Conservation (phyloP, 2,113 vertebrate genomes). For the Mustela lutreola region DNA sequence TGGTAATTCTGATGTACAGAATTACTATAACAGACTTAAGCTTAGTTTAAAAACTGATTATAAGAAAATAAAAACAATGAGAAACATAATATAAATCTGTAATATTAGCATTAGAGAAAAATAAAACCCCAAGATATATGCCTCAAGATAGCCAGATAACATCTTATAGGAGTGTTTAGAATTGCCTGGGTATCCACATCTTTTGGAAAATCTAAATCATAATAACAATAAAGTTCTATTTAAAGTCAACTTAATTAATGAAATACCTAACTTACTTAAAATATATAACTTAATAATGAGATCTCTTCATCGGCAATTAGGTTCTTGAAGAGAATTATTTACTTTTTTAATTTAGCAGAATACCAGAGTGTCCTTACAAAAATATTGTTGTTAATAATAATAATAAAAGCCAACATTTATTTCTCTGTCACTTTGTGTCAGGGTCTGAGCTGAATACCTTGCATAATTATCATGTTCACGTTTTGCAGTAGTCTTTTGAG, state of each 20-base stretch:
- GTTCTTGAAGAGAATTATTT: constrained; percentile 42
- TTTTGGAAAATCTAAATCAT: constrained; percentile 39
- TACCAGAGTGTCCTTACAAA: neutral
- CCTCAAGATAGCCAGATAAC: neutral
- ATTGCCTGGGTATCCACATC: neutral
- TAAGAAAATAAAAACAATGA: constrained; percentile 36
- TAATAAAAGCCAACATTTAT: neutral
- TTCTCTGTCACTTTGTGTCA: neutral
- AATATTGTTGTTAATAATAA: neutral
- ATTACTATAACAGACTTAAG: neutral
- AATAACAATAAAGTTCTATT: neutral
- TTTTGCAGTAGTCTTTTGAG: neutral
- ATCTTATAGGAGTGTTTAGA: neutral
- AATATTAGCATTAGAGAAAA: neutral
- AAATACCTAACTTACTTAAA: no score
- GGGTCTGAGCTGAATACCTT: neutral
- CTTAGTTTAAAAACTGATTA: constrained; percentile 40
- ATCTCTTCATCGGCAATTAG: constrained; percentile 22
- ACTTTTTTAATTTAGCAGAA: constrained; percentile 47
- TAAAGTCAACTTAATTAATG: constrained; percentile 63
- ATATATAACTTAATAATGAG: neutral
- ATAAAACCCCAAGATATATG: neutral
- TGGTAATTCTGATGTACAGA: neutral
- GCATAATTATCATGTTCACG: neutral
- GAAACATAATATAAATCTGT: neutral